Evolutionary conservation across 2,113 vertebrate genomes (phyloP), one percentile per base, ranked within the genome.

Genomic region (Channa maculata): DNA sequence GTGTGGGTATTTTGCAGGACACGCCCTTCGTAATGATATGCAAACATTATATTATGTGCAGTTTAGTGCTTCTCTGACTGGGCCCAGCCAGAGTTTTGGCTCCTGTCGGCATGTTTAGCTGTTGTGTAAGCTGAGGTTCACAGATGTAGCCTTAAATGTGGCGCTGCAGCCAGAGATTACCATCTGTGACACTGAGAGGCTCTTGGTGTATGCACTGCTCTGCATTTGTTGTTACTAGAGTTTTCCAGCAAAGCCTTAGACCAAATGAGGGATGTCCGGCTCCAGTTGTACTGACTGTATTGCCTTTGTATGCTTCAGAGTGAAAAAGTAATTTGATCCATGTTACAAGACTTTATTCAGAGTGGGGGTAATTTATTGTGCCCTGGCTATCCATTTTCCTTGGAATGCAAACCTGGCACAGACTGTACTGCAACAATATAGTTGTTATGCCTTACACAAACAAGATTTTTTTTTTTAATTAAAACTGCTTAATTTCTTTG

Each of bases 121-220:
- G 79, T 76, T 75, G 71, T 88, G 88, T 43, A 71, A 76, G 77
- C 59, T 83, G 74, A 69, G 79, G 76, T 87, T 77, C 72, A 91
- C 84, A 90, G 79, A 87, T 86, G 88, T 83, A 79, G 78, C 78
- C 78, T 88, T 85, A 80, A 85, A 78, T 55, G 71, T 62, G 57
- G 33, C 15, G 39, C 61, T 79, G 65, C 78, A 86, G 83, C 85
- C 86, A 84, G 59, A 88, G 84, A 84, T 85, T 57, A 71, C 61
- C 67, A 79, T 85, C 86, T 68, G 64, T 86, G 77, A 75, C 77
- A 75, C 71, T 6, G 73, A 83, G 76, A 85, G 75, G 57, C 78
- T 75, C 55, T 38, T 84, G 71, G 65, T 80, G 71, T 74, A 73
- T 77, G 61, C 12, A 72, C 61, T 49, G 70, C 49, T 86, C 63